phyloP scores from a whole-genome alignment of 2,113 vertebrate species.

The Maccullochella peelii region DNA sequence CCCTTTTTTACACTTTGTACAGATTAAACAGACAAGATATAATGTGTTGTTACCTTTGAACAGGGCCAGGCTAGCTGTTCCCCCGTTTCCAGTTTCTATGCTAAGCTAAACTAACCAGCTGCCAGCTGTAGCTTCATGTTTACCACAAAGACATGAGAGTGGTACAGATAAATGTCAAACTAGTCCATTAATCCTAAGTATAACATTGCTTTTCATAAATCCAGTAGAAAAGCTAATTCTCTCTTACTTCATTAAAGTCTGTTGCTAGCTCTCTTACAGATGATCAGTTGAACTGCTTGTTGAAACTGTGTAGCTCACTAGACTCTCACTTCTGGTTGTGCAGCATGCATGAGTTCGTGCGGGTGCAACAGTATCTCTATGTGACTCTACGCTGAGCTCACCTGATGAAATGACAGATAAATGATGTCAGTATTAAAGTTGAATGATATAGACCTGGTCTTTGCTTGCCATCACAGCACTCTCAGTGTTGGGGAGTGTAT shows the following conservation, averaged over 20 bases:
- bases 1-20: neutral
- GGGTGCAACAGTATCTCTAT: slow-evolving; percentile 9
- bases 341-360: neutral
- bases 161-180: neutral
- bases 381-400: slow-evolving; percentile 16
- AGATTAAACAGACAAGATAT: neutral
- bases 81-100: neutral
- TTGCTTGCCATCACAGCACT: slow-evolving; percentile 41
- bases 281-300: neutral
- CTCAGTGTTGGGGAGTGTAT: slow-evolving; percentile 37
- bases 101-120: neutral
- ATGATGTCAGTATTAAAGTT: slow-evolving; percentile 45
- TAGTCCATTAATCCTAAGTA: neutral
- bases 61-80: too few species aligned
- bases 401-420: slow-evolving; percentile 45
- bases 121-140: neutral
- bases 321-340: neutral
- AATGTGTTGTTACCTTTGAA: neutral
- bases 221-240: neutral
- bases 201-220: neutral
- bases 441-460: slow-evolving; percentile 30
- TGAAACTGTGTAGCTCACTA: neutral
- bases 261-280: neutral
- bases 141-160: neutral
- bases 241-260: neutral